phyloP scores from a whole-genome alignment of 2,797 vertebrate species.

The Scarus forsteni region DNA sequence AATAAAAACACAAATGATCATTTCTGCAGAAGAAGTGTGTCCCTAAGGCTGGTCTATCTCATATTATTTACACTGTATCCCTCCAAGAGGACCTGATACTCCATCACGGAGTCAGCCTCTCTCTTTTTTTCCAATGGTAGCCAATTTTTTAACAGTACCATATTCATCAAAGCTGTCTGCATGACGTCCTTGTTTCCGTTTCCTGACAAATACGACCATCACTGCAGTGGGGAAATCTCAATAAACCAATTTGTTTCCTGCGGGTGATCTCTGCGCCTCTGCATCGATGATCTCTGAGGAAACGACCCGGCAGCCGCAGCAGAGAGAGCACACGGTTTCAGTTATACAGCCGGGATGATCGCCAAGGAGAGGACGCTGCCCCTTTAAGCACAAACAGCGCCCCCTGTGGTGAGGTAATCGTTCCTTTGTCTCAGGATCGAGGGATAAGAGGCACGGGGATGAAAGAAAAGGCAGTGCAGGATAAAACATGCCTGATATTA shows the following conservation, averaged over 20 bases:
- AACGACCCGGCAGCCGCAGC: constrained; percentile 34
- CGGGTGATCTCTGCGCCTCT: constrained; percentile 59
- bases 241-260: constrained; percentile 61
- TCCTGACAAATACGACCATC: constrained; percentile 33
- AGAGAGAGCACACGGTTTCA: constrained; percentile 32
- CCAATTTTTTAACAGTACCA: constrained; percentile 14
- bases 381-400: constrained; percentile 51
- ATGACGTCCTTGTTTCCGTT: constrained; percentile 12
- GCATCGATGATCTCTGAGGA: constrained; percentile 65
- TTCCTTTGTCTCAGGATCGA: constrained; percentile 60
- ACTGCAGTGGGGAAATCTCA: constrained; percentile 53
- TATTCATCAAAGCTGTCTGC: constrained; percentile 7
- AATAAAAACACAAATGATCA: neutral
- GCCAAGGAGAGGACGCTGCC: constrained; percentile 39
- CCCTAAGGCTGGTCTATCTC: constrained; percentile 22
- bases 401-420: constrained; percentile 50
- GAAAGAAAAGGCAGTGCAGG: constrained; percentile 36
- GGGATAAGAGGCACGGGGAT: constrained; percentile 28
- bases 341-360: constrained; percentile 45
- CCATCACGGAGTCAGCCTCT: neutral
- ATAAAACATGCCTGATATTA: constrained; percentile 37
- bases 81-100: constrained; percentile 2
- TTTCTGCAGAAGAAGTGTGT: constrained; percentile 14
- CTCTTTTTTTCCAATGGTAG: constrained; percentile 5
- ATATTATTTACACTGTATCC: neutral